Base-by-base conservation (phyloP, 2,888 invertebrate genomes). In the Heliconius sara region DNA sequence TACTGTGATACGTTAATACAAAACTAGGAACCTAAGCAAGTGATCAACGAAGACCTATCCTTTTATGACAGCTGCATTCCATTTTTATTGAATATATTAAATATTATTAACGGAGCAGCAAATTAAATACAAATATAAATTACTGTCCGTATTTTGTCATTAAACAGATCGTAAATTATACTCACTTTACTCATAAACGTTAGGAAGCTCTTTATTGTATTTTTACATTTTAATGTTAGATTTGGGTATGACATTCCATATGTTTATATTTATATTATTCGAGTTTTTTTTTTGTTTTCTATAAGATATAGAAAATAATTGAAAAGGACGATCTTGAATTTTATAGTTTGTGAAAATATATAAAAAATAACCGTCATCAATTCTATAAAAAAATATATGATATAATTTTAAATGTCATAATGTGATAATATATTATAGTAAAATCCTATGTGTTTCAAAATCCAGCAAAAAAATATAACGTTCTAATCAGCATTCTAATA, bases 101-200 rank as follows among this genome's bases (percentile, higher is more conserved):
- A 67, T 68, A 39, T 63, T 63, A 25, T n/a, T 76, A 78, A 73
- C 34, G 22, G 52, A 68, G 77, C 73, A 71, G 80, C 79, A 82
- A 84, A 84, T 83, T 83, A 83, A 83, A 82, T 77, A 76, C 76
- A 68, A 71, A 78, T 79, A 83, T 83, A 83, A 83, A 82, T 83
- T 80, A 81, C 77, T 76, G 78, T 74, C 75, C 71, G 74, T 70
- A 71, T 81, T 52, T 79, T 79, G 81, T 83, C 81, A 82, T 83
- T 77, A 79, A 80, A 82, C 73, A 63, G 78, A 39, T 81, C 83
- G 72, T 83, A 83, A 83, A 83, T 83, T 81, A 83, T 78, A 68
- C 73, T 82, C 75, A 78, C 63, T 79, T 82, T 83, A 77, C 70
- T 76, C 82, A 77, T 84, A 81, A 83, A 84, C 70, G 71, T 82